Base-by-base conservation (phyloP, 2,888 invertebrate genomes). In the Polyommatus icarus region DNA sequence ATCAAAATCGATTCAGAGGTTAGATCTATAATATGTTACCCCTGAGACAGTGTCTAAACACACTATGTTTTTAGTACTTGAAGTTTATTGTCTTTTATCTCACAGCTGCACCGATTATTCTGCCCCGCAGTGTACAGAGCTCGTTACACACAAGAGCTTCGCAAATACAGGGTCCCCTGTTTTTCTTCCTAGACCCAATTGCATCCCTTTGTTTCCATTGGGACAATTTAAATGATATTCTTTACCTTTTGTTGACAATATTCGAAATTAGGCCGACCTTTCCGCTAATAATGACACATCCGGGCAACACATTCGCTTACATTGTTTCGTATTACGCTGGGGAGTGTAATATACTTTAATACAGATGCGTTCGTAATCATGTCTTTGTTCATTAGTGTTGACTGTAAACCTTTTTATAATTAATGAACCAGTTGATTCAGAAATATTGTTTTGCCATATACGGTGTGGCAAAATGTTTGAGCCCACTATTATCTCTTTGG, bases 121-220 rank as follows among this genome's bases (percentile, higher is more conserved):
- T 83, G 84, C 82, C 82, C 84, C 29, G 73, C 80, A 84, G 83
- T 88, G 85, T 83, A 87, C 78, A 76, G 77, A 80, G 82, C 87
- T 89, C 89, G 90, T 91, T 89, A 91, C 85, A 82, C 80, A 82
- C 79, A 83, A 88, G 89, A 85, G 86, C 82, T 85, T 82, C 80
- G 84, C 87, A 88, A 88, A 89, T 87, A 88, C 80, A 83, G 84
- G 84, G 82, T 29, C 79, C 79, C 82, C 82, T 85, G 85, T 88
- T 89, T 88, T 91, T 90, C 87, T 87, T 87, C 83, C 84, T 84
- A 84, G 85, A 84, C 86, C 83, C 86, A 86, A 88, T 87, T 90
- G 90, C 90, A 84, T 82, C 84, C 79, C 86, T 86, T 90, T 89
- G 88, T 87, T 84, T 83, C 83, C 83, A 85, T 83, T 78, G 78